Percentiles rank a stretch among this genome's conserved stretches.
These are phyloP conservation scores for Ophiodon elongatus DNA, from an alignment of 2,113 vertebrate genomes.

Conservation along the genomic window DNA sequence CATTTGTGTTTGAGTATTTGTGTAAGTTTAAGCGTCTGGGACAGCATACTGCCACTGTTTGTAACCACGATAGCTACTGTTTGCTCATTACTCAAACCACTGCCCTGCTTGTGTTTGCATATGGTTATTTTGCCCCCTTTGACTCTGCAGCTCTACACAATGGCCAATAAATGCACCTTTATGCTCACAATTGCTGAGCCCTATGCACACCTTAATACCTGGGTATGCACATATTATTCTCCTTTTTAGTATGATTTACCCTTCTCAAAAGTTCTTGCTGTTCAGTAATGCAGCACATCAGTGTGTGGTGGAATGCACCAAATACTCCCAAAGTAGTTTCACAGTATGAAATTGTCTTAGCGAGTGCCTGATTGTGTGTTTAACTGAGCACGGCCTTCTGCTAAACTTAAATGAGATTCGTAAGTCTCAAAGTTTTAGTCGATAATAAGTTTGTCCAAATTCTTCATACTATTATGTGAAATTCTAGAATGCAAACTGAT, in stretches of 20 bases:
- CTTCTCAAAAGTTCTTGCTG: background rate
- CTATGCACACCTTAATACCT: background rate
- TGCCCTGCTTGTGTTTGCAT: constrained; percentile 60
- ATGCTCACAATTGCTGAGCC: background rate
- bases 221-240: constrained; percentile 4
- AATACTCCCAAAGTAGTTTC: background rate
- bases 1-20: constrained; percentile 37
- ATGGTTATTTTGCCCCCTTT: constrained; percentile 61
- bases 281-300: background rate
- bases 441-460: background rate
- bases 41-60: constrained; percentile 66
- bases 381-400: background rate
- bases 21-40: constrained; percentile 27
- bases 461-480: background rate
- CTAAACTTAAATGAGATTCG: background rate
- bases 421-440: background rate
- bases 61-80: constrained; percentile 50
- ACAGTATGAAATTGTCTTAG: background rate
- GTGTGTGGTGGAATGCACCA: background rate
- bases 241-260: background rate
- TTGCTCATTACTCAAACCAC: constrained; percentile 71
- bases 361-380: background rate
- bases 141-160: constrained; percentile 41
- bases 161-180: constrained; percentile 25
- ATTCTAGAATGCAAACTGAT: background rate